Conservation (phyloP, 2,113 vertebrate species). For the Prunella himalayana region DNA sequence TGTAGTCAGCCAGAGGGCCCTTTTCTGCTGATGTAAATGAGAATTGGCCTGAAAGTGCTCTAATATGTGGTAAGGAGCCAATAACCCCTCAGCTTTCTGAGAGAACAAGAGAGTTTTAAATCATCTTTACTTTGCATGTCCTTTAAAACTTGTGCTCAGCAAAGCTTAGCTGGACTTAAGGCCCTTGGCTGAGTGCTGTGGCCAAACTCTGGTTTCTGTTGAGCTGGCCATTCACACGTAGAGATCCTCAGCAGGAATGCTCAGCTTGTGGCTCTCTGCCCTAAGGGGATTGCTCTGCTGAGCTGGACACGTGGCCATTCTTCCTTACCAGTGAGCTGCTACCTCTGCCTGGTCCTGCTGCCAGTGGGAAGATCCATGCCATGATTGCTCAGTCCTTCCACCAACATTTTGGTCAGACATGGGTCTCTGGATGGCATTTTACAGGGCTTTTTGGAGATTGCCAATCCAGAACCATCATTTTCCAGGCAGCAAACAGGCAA, state of each 20-base stretch:
- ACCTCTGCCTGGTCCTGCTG: not conserved
- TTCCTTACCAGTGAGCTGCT: not conserved
- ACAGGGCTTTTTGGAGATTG: not conserved
- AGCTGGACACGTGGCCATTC: not conserved
- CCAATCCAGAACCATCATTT: not conserved
- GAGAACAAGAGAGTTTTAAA: constrained; percentile 16
- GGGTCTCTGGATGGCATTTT: not conserved
- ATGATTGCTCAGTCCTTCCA: not conserved
- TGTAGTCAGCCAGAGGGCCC: constrained; percentile 34
- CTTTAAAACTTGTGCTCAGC: not conserved
- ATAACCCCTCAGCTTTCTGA: not conserved
- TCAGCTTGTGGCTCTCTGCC: not conserved
- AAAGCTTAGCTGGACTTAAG: not conserved
- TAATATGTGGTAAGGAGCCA: not conserved
- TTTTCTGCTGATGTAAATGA: constrained; percentile 29
- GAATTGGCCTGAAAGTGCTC: constrained; percentile 6
- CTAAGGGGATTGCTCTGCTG: not conserved
- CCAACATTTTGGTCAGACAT: not conserved
- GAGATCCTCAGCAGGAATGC: not conserved
- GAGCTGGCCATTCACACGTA: fast-evolving
- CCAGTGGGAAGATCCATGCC: not conserved
- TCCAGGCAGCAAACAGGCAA: not conserved
- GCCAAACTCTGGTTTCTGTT: not conserved
- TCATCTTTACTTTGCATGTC: constrained; percentile 7
- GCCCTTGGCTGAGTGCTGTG: not conserved